Percentiles rank a stretch among this genome's conserved stretches.
phyloP scores from a whole-genome alignment of 2,797 vertebrate species.

The Esox masquinongy region DNA sequence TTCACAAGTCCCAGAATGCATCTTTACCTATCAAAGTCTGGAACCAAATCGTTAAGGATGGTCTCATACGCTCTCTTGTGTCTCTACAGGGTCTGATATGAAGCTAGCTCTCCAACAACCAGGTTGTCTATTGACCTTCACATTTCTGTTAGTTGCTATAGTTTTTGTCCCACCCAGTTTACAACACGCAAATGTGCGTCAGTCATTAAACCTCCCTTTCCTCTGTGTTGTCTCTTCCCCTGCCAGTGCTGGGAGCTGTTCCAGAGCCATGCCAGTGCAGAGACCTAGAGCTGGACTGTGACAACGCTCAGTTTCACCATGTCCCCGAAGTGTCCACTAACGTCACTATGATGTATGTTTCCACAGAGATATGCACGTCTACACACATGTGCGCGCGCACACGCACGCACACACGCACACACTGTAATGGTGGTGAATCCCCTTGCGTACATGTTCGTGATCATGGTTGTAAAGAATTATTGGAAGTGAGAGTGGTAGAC shows the following conservation, averaged over 20 bases:
- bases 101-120: background rate
- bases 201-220: background rate
- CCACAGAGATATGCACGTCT: background rate
- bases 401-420: no score
- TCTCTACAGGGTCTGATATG: background rate
- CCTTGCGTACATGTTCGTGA: no score
- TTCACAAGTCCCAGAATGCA: no score
- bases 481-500: no score
- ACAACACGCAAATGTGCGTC: background rate
- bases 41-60: background rate
- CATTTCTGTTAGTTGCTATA: background rate
- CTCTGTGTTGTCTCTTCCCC: background rate
- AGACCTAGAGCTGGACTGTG: slow-evolving; percentile 87
- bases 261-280: slow-evolving; percentile 83
- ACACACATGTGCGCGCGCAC: background rate
- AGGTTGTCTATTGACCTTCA: background rate
- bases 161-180: background rate
- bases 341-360: slow-evolving; percentile 91
- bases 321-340: slow-evolving; percentile 86
- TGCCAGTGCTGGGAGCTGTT: slow-evolving; percentile 80
- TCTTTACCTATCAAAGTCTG: no score
- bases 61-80: background rate
- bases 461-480: no score
- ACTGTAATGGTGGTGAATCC: no score
- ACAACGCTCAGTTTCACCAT: slow-evolving; percentile 76